Evolutionary conservation across 1,140 invertebrate genomes (phyloP).

Genomic region (Neotoxoptera formosana): DNA sequence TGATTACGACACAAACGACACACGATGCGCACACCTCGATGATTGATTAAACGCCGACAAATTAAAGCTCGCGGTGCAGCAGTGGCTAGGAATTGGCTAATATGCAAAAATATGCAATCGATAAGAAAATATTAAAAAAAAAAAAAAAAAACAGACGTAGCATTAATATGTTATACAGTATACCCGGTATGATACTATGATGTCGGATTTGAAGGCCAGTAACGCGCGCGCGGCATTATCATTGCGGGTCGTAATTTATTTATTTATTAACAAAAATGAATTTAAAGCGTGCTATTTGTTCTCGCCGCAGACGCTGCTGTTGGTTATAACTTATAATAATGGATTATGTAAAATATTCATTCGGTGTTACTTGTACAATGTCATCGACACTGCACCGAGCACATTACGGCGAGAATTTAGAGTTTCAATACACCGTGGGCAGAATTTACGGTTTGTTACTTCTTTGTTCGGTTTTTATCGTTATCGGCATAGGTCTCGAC

Average conservation of each 20-base stretch:
- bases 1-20: neutral
- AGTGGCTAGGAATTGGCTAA: neutral
- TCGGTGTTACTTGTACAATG: slow-evolving; percentile 43
- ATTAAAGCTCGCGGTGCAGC: neutral
- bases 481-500: slow-evolving; percentile 39
- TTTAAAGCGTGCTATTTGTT: slow-evolving; percentile 9
- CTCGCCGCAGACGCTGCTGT: neutral
- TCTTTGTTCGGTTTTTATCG: slow-evolving; percentile 45
- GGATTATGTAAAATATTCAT: slow-evolving; percentile 28
- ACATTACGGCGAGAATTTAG: slow-evolving; percentile 13
- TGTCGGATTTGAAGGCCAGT: neutral
- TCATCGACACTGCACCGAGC: slow-evolving; percentile 34
- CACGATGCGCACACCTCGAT: neutral
- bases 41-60: neutral
- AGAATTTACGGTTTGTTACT: slow-evolving; percentile 50
- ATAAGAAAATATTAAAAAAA: neutral
- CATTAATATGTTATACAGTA: too few relatives aligned
- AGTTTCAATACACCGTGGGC: slow-evolving; percentile 44
- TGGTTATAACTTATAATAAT: slow-evolving; percentile 14
- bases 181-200: too few relatives aligned
- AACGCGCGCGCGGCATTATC: neutral
- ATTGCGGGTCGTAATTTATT: neutral
- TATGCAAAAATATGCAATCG: neutral
- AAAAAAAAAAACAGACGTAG: neutral
- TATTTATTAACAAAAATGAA: neutral